Conservation (phyloP, 1,140 invertebrate genomes). For the Brachionus asplanchnoidis region DNA sequence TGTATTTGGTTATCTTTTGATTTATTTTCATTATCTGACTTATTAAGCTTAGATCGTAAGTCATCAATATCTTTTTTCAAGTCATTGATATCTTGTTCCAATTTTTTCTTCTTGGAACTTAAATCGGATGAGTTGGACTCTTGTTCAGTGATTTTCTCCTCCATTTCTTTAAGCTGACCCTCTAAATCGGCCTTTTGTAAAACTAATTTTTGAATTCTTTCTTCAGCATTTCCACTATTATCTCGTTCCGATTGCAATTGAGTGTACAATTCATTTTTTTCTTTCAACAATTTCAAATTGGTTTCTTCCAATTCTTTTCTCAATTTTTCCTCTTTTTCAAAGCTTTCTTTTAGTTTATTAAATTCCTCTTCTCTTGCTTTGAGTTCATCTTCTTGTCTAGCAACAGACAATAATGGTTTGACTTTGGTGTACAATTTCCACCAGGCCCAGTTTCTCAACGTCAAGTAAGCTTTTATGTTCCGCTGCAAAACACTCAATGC, state of each 20-base stretch:
- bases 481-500: constrained; percentile 95
- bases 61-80: constrained; percentile 96
- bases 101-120: constrained; percentile 87
- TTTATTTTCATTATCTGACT: constrained; percentile 81
- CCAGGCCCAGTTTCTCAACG: constrained; percentile 98
- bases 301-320: constrained; percentile 91
- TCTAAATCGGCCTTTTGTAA: constrained; percentile 95
- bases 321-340: constrained; percentile 86
- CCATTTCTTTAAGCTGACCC: constrained; percentile 88
- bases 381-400: constrained; percentile 95
- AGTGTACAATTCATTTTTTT: constrained; percentile 82
- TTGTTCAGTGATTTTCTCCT: constrained; percentile 87
- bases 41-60: constrained; percentile 81
- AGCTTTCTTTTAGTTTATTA: constrained; percentile 82
- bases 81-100: constrained; percentile 83
- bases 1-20: constrained; percentile 98
- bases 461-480: constrained; percentile 95
- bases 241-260: constrained; percentile 80
- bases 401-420: constrained; percentile 96
- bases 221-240: constrained; percentile 72
- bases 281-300: constrained; percentile 74
- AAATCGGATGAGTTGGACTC: constrained; percentile 87
- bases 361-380: constrained; percentile 94
- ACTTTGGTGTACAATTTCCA: constrained; percentile 98
- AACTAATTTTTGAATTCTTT: constrained; percentile 81